phyloP scores from a whole-genome alignment of 2,113 vertebrate genomes.

The Connochaetes taurinus region DNA sequence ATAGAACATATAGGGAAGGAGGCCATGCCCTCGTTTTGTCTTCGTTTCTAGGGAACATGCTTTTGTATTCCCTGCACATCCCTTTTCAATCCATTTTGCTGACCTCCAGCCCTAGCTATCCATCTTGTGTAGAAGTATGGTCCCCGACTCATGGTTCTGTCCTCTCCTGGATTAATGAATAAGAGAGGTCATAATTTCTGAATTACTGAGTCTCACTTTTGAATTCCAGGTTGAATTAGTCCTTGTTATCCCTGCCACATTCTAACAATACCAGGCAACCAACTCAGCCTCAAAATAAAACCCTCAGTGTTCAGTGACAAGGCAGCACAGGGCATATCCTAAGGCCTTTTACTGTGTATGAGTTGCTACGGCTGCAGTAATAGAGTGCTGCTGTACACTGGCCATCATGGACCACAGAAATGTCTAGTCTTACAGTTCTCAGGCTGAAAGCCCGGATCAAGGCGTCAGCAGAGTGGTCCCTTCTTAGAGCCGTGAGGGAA shows the following conservation, averaged over 20 bases:
- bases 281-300: neutral
- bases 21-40: neutral
- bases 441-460: neutral
- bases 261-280: neutral
- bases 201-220: neutral
- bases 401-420: too few relatives aligned
- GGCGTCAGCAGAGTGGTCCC: neutral
- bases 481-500: neutral
- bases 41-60: neutral
- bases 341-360: neutral
- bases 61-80: neutral
- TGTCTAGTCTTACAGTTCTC: neutral
- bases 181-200: neutral
- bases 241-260: neutral
- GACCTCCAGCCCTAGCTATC: neutral
- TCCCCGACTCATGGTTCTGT: neutral
- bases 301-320: neutral
- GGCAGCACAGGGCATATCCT: neutral
- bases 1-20: too few relatives aligned
- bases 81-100: neutral
- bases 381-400: neutral
- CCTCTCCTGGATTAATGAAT: neutral
- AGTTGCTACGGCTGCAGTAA: neutral
- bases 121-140: neutral
- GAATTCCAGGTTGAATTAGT: neutral